Evolutionary conservation across 2,113 vertebrate genomes (phyloP).

Genomic region (Hyperoodon ampullatus): DNA sequence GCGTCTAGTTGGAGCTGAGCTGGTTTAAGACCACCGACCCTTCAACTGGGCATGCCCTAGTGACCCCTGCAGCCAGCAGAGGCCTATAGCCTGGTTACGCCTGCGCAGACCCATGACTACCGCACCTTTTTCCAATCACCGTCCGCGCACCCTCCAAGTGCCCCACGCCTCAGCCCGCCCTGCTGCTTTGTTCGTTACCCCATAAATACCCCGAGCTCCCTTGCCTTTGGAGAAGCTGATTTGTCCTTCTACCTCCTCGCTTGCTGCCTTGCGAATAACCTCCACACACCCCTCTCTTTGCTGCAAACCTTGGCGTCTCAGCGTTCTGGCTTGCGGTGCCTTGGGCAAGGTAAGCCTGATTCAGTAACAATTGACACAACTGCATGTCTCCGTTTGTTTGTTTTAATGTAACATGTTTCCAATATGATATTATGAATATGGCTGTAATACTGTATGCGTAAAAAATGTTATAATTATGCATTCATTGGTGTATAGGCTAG

Average conservation of each 20-base stretch:
- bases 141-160: accelerated
- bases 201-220: too few species aligned
- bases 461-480: neutral
- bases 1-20: neutral
- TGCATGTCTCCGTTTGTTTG: too few species aligned
- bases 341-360: neutral
- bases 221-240: neutral
- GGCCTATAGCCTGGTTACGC: neutral
- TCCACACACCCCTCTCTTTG: neutral
- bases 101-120: neutral
- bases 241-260: neutral
- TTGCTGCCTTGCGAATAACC: neutral
- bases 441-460: neutral
- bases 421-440: neutral
- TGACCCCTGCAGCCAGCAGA: too few species aligned
- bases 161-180: neutral
- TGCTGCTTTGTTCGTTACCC: neutral
- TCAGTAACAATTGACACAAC: neutral
- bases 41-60: neutral
- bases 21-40: neutral
- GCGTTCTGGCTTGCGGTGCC: neutral
- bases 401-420: neutral
- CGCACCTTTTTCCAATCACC: neutral
- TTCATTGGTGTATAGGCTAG: neutral
- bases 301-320: neutral